Base-by-base conservation (phyloP, 92 coral and sea anemone species). In the Scolanthus callimorphus region DNA sequence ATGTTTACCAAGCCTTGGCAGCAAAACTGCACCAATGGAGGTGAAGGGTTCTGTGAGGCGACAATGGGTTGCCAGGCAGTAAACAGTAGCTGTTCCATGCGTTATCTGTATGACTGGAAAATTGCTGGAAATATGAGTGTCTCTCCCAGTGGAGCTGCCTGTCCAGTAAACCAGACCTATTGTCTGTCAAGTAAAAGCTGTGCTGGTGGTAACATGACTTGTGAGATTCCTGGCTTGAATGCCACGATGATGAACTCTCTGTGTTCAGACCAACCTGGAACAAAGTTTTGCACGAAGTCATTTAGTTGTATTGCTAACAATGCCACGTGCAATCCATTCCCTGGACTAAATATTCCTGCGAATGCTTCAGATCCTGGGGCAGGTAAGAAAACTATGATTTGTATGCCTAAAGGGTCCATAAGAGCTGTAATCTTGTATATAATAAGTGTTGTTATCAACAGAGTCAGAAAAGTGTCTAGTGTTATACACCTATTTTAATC, bases 21-120 rank as follows among this genome's bases (percentile, higher is more conserved):
- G 20, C 55, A 25, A 2, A 78, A 63, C 20, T 78, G 85, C 62
- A 24, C 53, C 1, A 25, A 39, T 2, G 4, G 53, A 4, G 76
- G 49, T 12, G 55, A 68, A 0, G 63, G 65, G 27, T 85, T 79
- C 69, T 85, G 92, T 30, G 70, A 80, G 1, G 51, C 55, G 3
- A 60, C 67, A 23, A 67, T 85, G 67, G 55, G 27, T 10, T 85
- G 92, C 29, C 53, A 71, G 4, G 22, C 65, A 2, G 64, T 24
- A 20, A 74, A 70, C 51, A 15, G 20, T 17, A 74, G 51, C 3
- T 85, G 92, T 47, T 74, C 92, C 17, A 52, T 56, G 27, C 50
- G 51, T 30, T 48, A 46, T 17, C 50, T 80, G 0, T 63, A 63
- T 39, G 69, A 85, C 21, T 85, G 87, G 87, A 43, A 55, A 17